Evolutionary conservation across 2,888 invertebrate species (phyloP).

Genomic region (Icerya purchasi): DNA sequence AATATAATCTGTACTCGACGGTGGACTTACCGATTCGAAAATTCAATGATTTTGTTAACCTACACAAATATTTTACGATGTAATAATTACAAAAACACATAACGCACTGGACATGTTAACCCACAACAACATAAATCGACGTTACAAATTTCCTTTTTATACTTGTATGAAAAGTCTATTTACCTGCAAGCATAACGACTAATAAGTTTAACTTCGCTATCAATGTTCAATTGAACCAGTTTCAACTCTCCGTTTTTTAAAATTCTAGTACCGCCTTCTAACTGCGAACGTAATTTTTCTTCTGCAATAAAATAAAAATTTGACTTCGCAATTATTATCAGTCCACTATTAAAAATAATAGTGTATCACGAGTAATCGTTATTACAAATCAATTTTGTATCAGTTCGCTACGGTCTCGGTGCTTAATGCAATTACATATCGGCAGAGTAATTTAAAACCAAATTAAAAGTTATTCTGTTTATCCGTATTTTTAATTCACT

Average conservation of each 20-base stretch:
- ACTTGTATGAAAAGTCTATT: conserved; percentile 8
- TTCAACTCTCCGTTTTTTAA: conserved; percentile 3
- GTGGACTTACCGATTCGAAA: no score
- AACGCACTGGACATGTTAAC: background rate
- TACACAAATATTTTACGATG: background rate
- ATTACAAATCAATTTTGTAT: no score
- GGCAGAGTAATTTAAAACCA: no score
- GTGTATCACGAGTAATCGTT: no score
- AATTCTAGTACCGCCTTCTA: conserved; percentile 9
- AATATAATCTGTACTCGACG: conserved; percentile 40
- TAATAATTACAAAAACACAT: background rate
- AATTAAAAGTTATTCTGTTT: no score
- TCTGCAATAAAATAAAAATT: conserved; percentile 3
- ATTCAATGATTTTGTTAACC: background rate
- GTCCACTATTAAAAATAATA: no score
- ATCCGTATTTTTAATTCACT: no score
- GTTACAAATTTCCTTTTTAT: background rate
- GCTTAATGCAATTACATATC: no score
- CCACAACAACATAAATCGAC: background rate
- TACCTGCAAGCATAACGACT: conserved; percentile 31
- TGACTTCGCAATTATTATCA: no score
- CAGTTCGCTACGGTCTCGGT: no score
- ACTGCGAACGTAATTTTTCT: conserved; percentile 6
- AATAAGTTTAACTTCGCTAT: conserved; percentile 36
- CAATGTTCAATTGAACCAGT: background rate